Conservation (phyloP, 2,888 invertebrate species). For the Anthophora plumipes region DNA sequence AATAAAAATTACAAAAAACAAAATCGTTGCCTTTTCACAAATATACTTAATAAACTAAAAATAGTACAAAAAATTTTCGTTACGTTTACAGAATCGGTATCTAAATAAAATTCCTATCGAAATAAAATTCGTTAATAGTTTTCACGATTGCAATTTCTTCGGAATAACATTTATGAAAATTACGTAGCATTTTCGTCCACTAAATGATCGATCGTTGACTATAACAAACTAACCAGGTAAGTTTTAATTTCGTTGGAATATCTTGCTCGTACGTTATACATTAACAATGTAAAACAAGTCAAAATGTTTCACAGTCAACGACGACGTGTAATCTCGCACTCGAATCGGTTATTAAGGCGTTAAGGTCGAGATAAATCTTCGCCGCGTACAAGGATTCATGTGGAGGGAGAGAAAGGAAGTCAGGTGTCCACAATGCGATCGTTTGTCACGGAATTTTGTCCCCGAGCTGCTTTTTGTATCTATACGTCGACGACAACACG, state of each 20-base stretch:
- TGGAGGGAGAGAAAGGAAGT: constrained; percentile 34
- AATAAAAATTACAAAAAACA: too few relatives aligned
- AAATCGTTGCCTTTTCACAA: too few relatives aligned
- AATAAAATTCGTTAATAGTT: too few relatives aligned
- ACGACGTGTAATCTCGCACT: neutral
- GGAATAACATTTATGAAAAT: neutral
- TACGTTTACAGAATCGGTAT: too few relatives aligned
- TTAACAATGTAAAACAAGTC: neutral
- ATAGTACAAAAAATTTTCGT: too few relatives aligned
- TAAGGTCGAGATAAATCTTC: constrained; percentile 34
- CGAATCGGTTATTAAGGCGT: constrained; percentile 6
- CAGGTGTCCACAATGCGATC: constrained; percentile 61
- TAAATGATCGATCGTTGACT: neutral
- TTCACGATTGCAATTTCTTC: too few relatives aligned
- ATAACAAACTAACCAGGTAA: too few relatives aligned
- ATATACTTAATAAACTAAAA: too few relatives aligned
- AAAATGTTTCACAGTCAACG: neutral
- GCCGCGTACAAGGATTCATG: constrained; percentile 7
- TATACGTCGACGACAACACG: constrained; percentile 46
- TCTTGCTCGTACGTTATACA: neutral
- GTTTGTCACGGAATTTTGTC: constrained; percentile 73
- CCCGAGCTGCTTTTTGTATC: constrained; percentile 70
- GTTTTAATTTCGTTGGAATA: too few relatives aligned
- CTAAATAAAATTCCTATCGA: neutral
- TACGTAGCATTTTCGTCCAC: neutral